Conservation (phyloP, 2,113 vertebrate genomes). For the Pleuronectes platessa region DNA sequence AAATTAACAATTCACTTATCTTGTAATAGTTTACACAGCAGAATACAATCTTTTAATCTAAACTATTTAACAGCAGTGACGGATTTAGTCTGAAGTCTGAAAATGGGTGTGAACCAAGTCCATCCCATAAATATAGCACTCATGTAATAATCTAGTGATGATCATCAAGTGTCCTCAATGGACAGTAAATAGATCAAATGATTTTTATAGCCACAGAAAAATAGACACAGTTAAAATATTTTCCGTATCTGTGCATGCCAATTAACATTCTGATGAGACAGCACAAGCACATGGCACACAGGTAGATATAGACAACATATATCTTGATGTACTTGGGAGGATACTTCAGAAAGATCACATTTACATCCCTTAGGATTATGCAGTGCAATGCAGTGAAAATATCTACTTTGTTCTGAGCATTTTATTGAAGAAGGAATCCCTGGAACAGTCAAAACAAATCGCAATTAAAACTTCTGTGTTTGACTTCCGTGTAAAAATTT, state of each 20-base stretch:
- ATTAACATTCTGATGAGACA: not conserved
- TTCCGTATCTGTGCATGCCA: constrained; percentile 16
- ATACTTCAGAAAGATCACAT: not conserved
- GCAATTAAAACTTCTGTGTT: no score
- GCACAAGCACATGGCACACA: constrained; percentile 9
- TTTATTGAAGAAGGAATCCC: not conserved
- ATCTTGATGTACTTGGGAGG: not conserved
- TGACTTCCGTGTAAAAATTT: no score
- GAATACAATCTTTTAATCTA: no score
- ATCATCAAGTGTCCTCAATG: not conserved
- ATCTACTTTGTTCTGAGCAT: not conserved
- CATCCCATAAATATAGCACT: not conserved
- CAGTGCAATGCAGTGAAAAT: not conserved
- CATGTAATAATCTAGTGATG: not conserved
- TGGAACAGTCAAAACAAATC: not conserved
- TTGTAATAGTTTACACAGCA: no score
- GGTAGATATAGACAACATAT: not conserved
- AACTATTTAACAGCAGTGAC: no score
- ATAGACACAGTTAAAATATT: not conserved
- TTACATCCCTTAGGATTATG: not conserved
- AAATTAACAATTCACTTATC: no score
- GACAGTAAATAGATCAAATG: not conserved
- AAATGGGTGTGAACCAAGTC: no score
- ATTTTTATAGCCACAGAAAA: not conserved
- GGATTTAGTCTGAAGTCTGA: no score